Evolutionary conservation across 1,140 invertebrate genomes (phyloP), one percentile per base, ranked within the genome.

Genomic region (Nilaparvata lugens): DNA sequence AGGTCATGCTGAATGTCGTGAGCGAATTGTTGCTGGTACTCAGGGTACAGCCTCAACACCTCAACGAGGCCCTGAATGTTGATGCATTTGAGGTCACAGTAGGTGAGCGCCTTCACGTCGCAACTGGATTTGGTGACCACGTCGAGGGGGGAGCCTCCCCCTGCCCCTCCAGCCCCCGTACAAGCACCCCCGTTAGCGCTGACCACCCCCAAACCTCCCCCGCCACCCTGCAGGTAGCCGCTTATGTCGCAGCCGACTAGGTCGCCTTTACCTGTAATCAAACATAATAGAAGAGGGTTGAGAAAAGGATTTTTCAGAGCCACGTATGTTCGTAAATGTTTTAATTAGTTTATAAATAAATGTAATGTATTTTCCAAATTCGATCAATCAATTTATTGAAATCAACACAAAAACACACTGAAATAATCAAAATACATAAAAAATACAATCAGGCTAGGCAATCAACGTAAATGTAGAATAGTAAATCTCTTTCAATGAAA

Each of bases 71-170:
- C 93, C 48, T 83, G 82, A 77, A 95, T 90, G 74, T 93, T 84
- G 62, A 98, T 90, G 73, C 91, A 95, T 73, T 97, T 96, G 24
- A 98, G 78, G 77, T 97, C 94, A 74, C 94, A 97, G 74, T 96
- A 96, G 21, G 93, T 96, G 23, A 96, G 79, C 19, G 93, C 93
- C 74, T 91, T 89, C 14, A 97, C 93, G 71, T 97, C 93, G 74
- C 91, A 93, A 70, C 89, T 93, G 5, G 92, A 95, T 72, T 94
- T 95, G 7, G 94, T 86, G 5, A 96, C 81, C 1, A 89, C 84
- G 69, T 95, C 91, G 67, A 77, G 72, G 70, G 67, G n/a, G n/a
- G n/a, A n/a, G n/a, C n/a, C 24, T 62, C 64, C 60, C 58, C 2
- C 7, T 18, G 16, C 45, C 2, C 45, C 45, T 1, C 45, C 21